A percentile compares a stretch with the other conserved stretches of the same genome.
Evolutionary conservation across 2,888 invertebrate species (phyloP).

Genomic region (Eugnorisma glareosa): DNA sequence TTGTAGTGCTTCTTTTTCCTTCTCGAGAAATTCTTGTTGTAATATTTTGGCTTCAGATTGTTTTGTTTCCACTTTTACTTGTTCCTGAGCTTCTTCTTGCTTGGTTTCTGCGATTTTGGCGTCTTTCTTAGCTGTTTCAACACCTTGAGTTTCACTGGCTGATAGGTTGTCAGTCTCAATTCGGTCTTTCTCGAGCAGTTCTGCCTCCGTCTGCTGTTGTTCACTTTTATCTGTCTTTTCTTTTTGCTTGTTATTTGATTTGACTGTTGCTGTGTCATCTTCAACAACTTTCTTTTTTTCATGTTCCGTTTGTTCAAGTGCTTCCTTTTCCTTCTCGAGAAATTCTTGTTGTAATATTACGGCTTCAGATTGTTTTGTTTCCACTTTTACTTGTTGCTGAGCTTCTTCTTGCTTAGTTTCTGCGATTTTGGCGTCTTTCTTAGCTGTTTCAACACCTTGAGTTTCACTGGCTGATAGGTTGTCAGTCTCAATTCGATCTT

Average conservation of each 20-base stretch:
- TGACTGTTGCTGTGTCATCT: not conserved
- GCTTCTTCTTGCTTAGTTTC: not conserved
- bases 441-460: conserved; percentile 25
- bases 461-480: conserved; percentile 6
- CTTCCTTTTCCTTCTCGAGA: not conserved
- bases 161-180: too few relatives aligned
- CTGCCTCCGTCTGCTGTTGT: not conserved
- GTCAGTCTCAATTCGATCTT: too few relatives aligned
- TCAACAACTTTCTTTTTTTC: not conserved
- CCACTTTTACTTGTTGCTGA: not conserved
- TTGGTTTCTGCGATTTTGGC: not conserved
- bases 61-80: conserved; percentile 5
- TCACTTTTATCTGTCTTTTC: not conserved
- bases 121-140: conserved; percentile 25
- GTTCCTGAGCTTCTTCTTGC: not conserved
- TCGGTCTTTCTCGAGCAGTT: too few relatives aligned
- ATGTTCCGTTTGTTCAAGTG: not conserved
- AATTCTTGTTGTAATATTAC: conserved; percentile 10
- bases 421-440: conserved; percentile 16
- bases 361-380: conserved; percentile 4
- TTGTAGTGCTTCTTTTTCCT: not conserved
- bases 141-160: conserved; percentile 19
- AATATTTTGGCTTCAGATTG: not conserved
- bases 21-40: conserved; percentile 12
- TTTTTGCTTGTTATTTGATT: not conserved